These are phyloP conservation scores for Dione juno DNA, from an alignment of 2,888 invertebrate species.

Conservation along the genomic window DNA sequence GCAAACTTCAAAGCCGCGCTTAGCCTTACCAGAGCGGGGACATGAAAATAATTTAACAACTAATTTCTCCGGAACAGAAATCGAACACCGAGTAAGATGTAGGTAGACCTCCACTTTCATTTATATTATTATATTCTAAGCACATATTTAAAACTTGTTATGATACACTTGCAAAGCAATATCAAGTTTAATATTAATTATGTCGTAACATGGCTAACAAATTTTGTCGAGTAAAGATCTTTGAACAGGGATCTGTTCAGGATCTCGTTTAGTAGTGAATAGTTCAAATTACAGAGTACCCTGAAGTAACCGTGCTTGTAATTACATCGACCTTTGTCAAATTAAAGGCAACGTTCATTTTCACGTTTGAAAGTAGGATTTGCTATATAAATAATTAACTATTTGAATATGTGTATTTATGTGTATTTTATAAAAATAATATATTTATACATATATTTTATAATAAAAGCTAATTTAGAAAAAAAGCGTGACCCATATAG, in stretches of 20 bases:
- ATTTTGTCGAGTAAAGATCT: conserved; percentile 9
- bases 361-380: conserved; percentile 16
- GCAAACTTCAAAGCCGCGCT: too few species aligned
- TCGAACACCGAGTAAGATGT: too few species aligned
- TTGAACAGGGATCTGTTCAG: conserved; percentile 14
- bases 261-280: conserved; percentile 24
- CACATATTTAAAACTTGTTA: background rate
- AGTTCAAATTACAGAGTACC: conserved; percentile 28
- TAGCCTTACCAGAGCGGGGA: too few species aligned
- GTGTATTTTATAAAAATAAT: too few species aligned
- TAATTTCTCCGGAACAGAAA: too few species aligned
- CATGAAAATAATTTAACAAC: too few species aligned
- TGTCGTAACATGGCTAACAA: background rate
- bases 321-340: conserved; percentile 35
- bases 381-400: background rate
- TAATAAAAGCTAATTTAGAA: too few species aligned
- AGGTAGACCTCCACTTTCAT: too few species aligned
- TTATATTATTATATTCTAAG: too few species aligned
- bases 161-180: background rate
- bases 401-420: too few species aligned
- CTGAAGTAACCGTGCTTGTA: conserved; percentile 29
- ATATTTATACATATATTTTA: too few species aligned
- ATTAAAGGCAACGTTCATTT: conserved; percentile 30
- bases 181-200: background rate
- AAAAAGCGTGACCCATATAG: too few species aligned